Evolutionary conservation across 2,113 vertebrate genomes (phyloP).

Genomic region (Anguilla rostrata): DNA sequence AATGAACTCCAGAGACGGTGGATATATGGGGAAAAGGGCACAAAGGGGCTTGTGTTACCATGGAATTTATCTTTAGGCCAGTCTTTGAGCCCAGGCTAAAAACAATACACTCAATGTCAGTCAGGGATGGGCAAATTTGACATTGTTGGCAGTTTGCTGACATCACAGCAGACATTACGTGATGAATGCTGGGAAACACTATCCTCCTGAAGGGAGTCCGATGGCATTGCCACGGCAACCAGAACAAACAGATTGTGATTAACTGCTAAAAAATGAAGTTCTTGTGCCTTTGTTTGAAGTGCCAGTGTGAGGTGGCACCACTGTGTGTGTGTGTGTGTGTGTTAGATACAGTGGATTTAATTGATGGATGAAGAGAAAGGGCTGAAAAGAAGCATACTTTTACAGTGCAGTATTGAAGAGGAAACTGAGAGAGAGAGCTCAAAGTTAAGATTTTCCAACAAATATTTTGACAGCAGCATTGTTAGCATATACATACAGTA

Average conservation of each 20-base stretch:
- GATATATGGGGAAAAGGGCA: conserved; percentile 56
- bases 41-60: conserved; percentile 84
- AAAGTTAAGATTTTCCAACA: not conserved
- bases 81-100: conserved; percentile 65
- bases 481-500: not conserved
- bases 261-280: not conserved
- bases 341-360: not conserved
- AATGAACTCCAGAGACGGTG: conserved; percentile 58
- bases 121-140: conserved; percentile 77
- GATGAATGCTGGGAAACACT: conserved; percentile 89
- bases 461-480: not conserved
- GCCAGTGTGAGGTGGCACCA: not conserved
- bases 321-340: not conserved
- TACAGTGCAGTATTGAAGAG: not conserved
- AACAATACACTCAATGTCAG: conserved; percentile 85
- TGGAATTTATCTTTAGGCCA: conserved; percentile 86
- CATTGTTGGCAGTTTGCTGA: conserved; percentile 70
- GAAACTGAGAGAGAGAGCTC: not conserved
- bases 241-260: conserved; percentile 61
- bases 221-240: conserved; percentile 66
- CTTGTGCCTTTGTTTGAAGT: not conserved
- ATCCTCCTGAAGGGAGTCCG: conserved; percentile 75
- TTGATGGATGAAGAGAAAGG: not conserved
- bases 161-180: conserved; percentile 72
- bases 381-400: not conserved